Evolutionary conservation across 1,140 invertebrate species (phyloP).

Genomic region (Leptinotarsa texana): DNA sequence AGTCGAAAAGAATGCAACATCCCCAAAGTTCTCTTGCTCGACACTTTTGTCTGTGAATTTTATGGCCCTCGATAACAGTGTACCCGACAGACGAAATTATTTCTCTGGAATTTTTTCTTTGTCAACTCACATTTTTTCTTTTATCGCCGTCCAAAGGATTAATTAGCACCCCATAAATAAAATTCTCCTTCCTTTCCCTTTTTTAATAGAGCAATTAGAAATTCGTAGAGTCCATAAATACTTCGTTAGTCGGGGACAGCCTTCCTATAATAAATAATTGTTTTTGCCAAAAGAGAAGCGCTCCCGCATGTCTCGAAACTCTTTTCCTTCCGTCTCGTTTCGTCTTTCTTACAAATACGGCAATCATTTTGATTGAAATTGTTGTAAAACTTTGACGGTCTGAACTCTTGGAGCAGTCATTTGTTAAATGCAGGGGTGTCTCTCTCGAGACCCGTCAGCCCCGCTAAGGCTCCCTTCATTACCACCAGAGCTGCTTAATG

Average conservation of each 20-base stretch:
- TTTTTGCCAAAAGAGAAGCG: not conserved
- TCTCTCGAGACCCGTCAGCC: slow-evolving; percentile 34
- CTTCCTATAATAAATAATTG: slow-evolving; percentile 14
- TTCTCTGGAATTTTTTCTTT: not conserved
- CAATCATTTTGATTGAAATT: slow-evolving; percentile 46
- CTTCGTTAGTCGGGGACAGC: slow-evolving; percentile 11
- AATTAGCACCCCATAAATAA: slow-evolving; percentile 11
- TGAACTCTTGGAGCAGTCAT: slow-evolving; percentile 35
- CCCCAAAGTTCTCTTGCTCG: no score
- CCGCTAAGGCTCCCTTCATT: slow-evolving; percentile 16
- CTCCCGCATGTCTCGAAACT: slow-evolving; percentile 12
- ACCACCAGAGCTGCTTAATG: slow-evolving; percentile 21
- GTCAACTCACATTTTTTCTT: slow-evolving; percentile 1
- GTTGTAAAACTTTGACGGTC: slow-evolving; percentile 44
- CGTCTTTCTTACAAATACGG: slow-evolving; percentile 39
- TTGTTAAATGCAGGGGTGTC: slow-evolving; percentile 40
- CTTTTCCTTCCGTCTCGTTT: slow-evolving; percentile 21
- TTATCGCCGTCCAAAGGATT: not conserved
- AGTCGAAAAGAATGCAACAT: no score
- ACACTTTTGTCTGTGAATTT: no score
- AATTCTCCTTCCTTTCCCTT: slow-evolving; percentile 1
- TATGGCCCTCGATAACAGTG: no score
- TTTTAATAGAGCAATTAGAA: slow-evolving; percentile 9
- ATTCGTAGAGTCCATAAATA: slow-evolving; percentile 17
- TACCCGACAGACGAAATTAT: no score